These are phyloP conservation scores for Prorops nasuta DNA, from an alignment of 1,140 invertebrate genomes.

Conservation along the genomic window DNA sequence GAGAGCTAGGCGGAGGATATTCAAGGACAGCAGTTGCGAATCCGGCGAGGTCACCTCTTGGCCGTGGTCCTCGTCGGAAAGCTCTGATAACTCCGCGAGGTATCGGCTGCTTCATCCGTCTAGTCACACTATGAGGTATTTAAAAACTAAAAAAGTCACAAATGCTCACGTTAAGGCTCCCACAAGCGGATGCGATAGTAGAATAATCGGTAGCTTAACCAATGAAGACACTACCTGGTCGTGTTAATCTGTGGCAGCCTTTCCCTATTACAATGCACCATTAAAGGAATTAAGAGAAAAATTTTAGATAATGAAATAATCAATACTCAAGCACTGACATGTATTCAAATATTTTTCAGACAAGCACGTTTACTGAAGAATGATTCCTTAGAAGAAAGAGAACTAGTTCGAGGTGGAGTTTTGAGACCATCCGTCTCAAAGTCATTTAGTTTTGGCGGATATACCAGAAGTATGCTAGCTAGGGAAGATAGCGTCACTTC, in stretches of 20 bases:
- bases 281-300: no score
- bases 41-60: conserved; percentile 45
- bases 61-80: conserved; percentile 58
- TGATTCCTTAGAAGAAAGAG: conserved; percentile 58
- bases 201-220: no score
- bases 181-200: no score
- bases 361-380: conserved; percentile 56
- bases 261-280: no score
- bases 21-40: conserved; percentile 60
- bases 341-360: no score
- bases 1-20: conserved; percentile 77
- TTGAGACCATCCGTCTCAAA: conserved; percentile 71
- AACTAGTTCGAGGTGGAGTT: conserved; percentile 54
- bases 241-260: no score
- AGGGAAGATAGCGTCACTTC: conserved; percentile 58
- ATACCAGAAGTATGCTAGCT: conserved; percentile 61
- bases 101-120: conserved; percentile 46
- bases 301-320: no score
- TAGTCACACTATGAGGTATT: conserved; percentile 41
- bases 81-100: conserved; percentile 44
- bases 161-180: no score
- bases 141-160: no score
- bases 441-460: conserved; percentile 84
- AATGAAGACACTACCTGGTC: no score
- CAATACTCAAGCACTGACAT: no score